Evolutionary conservation across 2,797 vertebrate species (phyloP).

Genomic region (Mallotus villosus): DNA sequence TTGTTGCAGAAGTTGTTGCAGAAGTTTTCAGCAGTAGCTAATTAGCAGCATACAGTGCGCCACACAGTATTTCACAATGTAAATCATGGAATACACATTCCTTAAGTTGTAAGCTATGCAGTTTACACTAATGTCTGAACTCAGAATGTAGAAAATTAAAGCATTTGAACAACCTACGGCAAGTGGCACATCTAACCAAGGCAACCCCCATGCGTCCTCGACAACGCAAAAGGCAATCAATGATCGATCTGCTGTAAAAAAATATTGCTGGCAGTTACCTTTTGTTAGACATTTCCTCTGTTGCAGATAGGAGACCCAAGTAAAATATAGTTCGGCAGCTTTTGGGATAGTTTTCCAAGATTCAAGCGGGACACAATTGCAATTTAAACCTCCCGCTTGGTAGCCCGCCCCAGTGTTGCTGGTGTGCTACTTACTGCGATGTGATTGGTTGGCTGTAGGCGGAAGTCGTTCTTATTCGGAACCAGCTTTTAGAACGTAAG

Average conservation of each 20-base stretch:
- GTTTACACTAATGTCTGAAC: background rate
- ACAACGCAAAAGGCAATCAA: background rate
- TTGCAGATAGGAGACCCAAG: background rate
- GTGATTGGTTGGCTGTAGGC: constrained; percentile 1
- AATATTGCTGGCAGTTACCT: constrained; percentile 37
- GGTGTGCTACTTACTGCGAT: background rate
- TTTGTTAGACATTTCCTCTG: constrained; percentile 35
- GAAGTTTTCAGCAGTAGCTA: too few species aligned
- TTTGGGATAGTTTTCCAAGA: background rate
- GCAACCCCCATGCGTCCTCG: background rate
- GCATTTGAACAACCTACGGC: background rate
- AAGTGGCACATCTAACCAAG: background rate
- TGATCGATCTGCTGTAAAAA: background rate
- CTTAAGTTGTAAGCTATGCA: too few species aligned
- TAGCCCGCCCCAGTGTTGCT: background rate
- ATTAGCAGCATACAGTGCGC: too few species aligned
- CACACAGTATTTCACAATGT: too few species aligned
- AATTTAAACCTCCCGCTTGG: constrained; percentile 19
- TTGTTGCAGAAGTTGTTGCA: too few species aligned
- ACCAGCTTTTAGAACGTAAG: background rate
- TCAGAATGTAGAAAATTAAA: background rate
- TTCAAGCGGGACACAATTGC: background rate
- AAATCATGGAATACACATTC: too few species aligned
- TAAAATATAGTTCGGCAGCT: background rate
- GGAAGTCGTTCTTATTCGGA: background rate